These are phyloP conservation scores for Psilanteris sp. DNA, from an alignment of 1,140 invertebrate species.

Conservation along the genomic window DNA sequence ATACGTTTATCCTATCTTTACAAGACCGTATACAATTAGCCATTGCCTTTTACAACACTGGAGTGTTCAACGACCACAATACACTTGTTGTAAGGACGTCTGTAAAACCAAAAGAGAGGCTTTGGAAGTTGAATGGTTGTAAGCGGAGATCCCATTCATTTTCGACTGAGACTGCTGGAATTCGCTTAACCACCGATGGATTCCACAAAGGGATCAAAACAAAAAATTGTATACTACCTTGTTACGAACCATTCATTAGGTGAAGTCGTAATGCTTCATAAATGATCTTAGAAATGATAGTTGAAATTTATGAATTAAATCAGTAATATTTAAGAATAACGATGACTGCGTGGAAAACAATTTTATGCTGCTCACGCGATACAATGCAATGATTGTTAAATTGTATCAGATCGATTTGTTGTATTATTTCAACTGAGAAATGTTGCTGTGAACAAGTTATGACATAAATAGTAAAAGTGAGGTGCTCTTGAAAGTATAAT, in stretches of 20 bases:
- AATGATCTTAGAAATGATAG: too few relatives aligned
- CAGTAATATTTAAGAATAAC: too few relatives aligned
- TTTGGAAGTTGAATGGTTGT: slow-evolving; percentile 41
- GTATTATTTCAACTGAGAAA: too few relatives aligned
- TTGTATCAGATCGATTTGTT: too few relatives aligned
- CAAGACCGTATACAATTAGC: slow-evolving; percentile 48
- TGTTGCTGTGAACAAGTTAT: too few relatives aligned
- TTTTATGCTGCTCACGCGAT: too few relatives aligned
- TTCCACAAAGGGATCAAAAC: slow-evolving; percentile 12
- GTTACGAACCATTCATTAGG: slow-evolving; percentile 14
- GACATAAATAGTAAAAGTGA: too few relatives aligned
- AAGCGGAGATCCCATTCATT: slow-evolving; percentile 44
- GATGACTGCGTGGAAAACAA: too few relatives aligned
- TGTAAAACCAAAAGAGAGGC: slow-evolving; percentile 23
- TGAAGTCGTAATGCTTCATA: background rate
- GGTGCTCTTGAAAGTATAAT: too few relatives aligned
- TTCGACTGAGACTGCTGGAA: slow-evolving; percentile 28
- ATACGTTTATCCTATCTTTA: slow-evolving; percentile 12
- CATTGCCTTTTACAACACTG: slow-evolving; percentile 14
- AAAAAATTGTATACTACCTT: slow-evolving; percentile 2
- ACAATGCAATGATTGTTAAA: too few relatives aligned
- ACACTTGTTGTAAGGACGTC: slow-evolving; percentile 40
- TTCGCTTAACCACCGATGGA: slow-evolving; percentile 14
- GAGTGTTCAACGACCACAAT: slow-evolving; percentile 23
- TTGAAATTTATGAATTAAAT: too few relatives aligned